Percentiles rank a stretch among this genome's conserved stretches.
Evolutionary conservation across 2,888 invertebrate genomes (phyloP).

Genomic region (Merodon equestris): DNA sequence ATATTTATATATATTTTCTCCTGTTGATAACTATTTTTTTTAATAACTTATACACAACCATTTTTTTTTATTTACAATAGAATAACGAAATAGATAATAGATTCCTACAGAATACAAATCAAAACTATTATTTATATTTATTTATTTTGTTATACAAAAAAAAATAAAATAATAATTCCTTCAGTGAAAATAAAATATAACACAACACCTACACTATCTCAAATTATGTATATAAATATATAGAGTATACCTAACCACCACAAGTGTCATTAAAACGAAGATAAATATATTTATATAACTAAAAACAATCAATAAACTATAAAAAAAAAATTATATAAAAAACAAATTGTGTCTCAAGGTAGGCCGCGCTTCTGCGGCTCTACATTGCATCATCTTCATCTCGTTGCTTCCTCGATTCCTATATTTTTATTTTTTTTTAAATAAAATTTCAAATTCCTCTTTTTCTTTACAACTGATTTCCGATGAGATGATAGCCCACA

Average conservation of each 20-base stretch:
- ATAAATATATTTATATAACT: slow-evolving; percentile 41
- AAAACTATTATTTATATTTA: slow-evolving; percentile 31
- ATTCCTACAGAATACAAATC: slow-evolving; percentile 42
- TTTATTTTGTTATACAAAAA: slow-evolving; percentile 35
- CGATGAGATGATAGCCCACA: no score
- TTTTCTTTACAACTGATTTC: no score
- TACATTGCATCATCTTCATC: neutral
- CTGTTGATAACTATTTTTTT: slow-evolving; percentile 48
- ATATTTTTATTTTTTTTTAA: no score
- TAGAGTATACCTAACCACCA: slow-evolving; percentile 68
- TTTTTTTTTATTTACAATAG: slow-evolving; percentile 58
- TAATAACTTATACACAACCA: slow-evolving; percentile 12
- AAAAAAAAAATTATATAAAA: slow-evolving; percentile 29
- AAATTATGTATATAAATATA: neutral
- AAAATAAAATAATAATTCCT: slow-evolving; percentile 28
- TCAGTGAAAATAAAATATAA: slow-evolving; percentile 13
- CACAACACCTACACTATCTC: slow-evolving; percentile 2
- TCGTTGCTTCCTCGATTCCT: slow-evolving; percentile 9
- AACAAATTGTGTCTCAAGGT: slow-evolving; percentile 24
- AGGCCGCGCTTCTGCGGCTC: no score
- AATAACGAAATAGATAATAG: slow-evolving; percentile 34
- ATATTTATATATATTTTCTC: slow-evolving; percentile 61
- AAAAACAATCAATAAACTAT: neutral
- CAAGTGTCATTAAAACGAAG: slow-evolving; percentile 72
- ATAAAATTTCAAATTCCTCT: no score